These are phyloP conservation scores for Alces alces DNA, from an alignment of 2,113 vertebrate species.

Conservation along the genomic window DNA sequence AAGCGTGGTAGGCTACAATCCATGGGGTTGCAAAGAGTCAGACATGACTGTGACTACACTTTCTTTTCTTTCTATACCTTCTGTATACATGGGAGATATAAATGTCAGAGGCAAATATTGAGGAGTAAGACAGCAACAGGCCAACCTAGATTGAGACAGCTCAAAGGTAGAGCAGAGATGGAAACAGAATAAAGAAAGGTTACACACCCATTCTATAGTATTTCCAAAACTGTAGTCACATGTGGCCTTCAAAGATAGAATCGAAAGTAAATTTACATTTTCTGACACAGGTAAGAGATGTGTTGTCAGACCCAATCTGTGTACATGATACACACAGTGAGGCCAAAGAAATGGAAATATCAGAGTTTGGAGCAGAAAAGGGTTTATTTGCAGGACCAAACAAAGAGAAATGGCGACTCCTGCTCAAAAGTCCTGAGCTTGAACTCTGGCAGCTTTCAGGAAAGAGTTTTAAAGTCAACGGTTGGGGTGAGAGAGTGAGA, in stretches of 20 bases:
- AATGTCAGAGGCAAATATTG: not conserved
- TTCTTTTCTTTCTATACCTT: too few relatives aligned
- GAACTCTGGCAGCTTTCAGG: not conserved
- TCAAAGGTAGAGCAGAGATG: not conserved
- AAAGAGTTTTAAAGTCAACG: not conserved
- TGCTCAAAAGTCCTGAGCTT: not conserved
- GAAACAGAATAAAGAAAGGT: not conserved
- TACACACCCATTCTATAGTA: rapidly evolving
- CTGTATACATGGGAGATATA: not conserved
- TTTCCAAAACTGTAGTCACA: not conserved
- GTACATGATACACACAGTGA: not conserved
- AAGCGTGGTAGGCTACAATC: too few relatives aligned
- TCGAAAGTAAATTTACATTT: not conserved
- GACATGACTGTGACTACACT: too few relatives aligned
- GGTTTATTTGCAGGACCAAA: not conserved
- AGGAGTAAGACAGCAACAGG: not conserved
- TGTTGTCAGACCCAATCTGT: not conserved
- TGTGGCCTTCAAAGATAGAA: not conserved
- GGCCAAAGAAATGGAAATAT: not conserved
- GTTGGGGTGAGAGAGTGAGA: not conserved
- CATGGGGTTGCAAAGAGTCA: too few relatives aligned
- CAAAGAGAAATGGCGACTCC: not conserved
- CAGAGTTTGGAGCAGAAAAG: not conserved
- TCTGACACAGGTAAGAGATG: not conserved
- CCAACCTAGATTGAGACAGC: not conserved